phyloP scores from a whole-genome alignment of 2,797 vertebrate species.

The Hypotaenidia okinawae region DNA sequence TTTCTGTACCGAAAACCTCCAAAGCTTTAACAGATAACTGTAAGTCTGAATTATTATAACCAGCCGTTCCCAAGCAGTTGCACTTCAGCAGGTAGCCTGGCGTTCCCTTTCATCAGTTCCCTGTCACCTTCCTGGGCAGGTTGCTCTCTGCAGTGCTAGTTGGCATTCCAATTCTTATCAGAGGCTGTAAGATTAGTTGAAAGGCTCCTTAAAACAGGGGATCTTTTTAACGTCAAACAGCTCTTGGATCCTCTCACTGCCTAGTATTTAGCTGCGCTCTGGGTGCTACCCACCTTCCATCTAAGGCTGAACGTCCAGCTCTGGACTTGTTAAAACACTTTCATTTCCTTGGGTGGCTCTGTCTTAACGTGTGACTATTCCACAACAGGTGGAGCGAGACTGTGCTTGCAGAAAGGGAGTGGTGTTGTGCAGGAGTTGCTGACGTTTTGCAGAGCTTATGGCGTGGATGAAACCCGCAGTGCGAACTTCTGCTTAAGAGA shows the following conservation, averaged over 20 bases:
- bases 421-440: background rate
- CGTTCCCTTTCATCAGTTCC: background rate
- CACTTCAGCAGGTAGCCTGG: background rate
- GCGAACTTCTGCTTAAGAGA: background rate
- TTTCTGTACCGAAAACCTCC: background rate
- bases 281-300: background rate
- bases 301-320: background rate
- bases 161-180: background rate
- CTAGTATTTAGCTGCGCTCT: background rate
- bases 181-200: background rate
- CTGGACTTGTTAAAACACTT: background rate
- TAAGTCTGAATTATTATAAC: background rate
- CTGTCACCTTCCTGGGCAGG: background rate
- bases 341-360: background rate
- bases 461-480: accelerated
- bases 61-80: background rate
- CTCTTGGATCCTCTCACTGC: background rate
- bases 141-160: background rate
- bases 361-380: accelerated
- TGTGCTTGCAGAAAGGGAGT: background rate
- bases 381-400: background rate
- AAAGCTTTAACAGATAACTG: background rate
- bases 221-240: background rate
- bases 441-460: background rate
- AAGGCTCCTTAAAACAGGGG: background rate